Conservation (phyloP, 2,888 invertebrate species). For the Podotricha telesiphe region DNA sequence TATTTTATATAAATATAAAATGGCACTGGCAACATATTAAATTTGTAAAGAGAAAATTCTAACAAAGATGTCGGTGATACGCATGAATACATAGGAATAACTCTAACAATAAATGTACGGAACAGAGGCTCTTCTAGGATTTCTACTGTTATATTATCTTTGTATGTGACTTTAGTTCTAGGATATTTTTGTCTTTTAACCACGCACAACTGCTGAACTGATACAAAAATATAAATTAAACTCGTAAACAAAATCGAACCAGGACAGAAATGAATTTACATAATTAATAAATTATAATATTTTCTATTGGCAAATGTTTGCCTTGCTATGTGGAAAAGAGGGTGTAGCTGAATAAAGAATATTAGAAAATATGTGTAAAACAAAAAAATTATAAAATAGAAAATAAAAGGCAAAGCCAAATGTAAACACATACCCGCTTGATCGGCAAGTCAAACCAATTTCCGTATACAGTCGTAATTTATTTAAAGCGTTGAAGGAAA, state of each 20-base stretch:
- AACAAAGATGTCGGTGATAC: slow-evolving; percentile 6
- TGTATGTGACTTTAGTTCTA: slow-evolving; percentile 3
- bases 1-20: not conserved
- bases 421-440: slow-evolving; percentile 23
- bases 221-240: not conserved
- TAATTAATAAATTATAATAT: too few species aligned
- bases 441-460: slow-evolving; percentile 29
- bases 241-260: not conserved
- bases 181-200: not conserved
- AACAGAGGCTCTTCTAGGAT: not conserved
- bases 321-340: too few species aligned
- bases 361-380: too few species aligned
- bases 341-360: too few species aligned
- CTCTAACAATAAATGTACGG: slow-evolving; percentile 6
- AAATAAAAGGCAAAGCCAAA: not conserved
- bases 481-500: slow-evolving; percentile 25
- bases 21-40: not conserved
- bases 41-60: not conserved
- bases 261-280: too few species aligned
- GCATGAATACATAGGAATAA: slow-evolving; percentile 8
- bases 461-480: slow-evolving; percentile 29
- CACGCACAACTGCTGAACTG: not conserved
- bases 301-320: too few species aligned
- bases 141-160: not conserved
- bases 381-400: too few species aligned